These are phyloP conservation scores for Brienomyrus longianalis DNA, from an alignment of 2,113 vertebrate species.

Conservation along the genomic window DNA sequence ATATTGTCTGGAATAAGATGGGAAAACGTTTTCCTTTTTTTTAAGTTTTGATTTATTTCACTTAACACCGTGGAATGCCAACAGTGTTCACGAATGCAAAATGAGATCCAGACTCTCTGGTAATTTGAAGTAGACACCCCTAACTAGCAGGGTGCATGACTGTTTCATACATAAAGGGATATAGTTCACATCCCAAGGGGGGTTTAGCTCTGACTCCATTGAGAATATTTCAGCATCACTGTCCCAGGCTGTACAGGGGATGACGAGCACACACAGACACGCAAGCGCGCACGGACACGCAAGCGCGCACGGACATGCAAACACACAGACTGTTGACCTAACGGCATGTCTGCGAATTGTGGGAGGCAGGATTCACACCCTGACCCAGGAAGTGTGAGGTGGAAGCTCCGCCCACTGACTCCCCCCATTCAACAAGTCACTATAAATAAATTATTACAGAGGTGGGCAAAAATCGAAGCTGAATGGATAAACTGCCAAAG, in stretches of 20 bases:
- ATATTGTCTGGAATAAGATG: constrained; percentile 5
- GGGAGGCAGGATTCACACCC: not conserved
- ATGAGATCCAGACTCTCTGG: not conserved
- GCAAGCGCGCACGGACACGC: too few relatives aligned
- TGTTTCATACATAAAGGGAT: not conserved
- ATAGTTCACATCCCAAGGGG: not conserved
- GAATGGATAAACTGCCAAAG: not conserved
- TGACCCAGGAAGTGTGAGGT: not conserved
- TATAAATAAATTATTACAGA: not conserved
- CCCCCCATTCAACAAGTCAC: not conserved
- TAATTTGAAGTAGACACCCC: not conserved
- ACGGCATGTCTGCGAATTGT: not conserved
- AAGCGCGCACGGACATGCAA: too few relatives aligned
- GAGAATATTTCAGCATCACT: not conserved
- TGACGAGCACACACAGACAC: not conserved
- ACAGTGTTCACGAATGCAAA: not conserved
- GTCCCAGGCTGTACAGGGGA: not conserved
- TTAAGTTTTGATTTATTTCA: not conserved
- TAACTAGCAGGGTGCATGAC: not conserved
- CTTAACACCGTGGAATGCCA: not conserved
- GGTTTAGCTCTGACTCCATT: not conserved
- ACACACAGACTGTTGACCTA: not conserved
- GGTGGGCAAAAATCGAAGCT: not conserved
- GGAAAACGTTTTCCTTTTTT: not conserved
- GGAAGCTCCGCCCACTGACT: not conserved